phyloP scores from a whole-genome alignment of 2,888 invertebrate species.

The Mythimna pallens region DNA sequence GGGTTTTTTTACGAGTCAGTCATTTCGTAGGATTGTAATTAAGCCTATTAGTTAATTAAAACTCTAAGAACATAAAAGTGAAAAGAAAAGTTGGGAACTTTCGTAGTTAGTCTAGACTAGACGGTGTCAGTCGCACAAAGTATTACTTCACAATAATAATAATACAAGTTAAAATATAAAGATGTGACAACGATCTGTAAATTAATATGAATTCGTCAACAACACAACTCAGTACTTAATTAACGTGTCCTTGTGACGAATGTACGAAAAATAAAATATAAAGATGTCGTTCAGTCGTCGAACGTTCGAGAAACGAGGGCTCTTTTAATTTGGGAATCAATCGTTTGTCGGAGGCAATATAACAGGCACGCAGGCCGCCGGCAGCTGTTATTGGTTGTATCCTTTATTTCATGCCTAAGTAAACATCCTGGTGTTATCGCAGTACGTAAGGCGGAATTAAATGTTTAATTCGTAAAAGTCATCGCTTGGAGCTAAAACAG shows the following conservation, averaged over 20 bases:
- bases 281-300: conserved; percentile 2
- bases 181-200: conserved; percentile 2
- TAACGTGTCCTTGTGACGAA: conserved; percentile 19
- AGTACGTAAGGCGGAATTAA: background rate
- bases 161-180: conserved; percentile 11
- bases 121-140: conserved; percentile 14
- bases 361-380: background rate
- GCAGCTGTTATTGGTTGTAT: background rate
- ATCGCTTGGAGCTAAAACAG: background rate
- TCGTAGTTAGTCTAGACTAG: conserved; percentile 23
- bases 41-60: conserved; percentile 28
- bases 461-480: background rate
- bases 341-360: conserved; percentile 15
- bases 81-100: conserved; percentile 28
- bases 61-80: conserved; percentile 20
- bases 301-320: conserved; percentile 23
- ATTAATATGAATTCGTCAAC: conserved; percentile 20
- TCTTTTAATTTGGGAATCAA: conserved; percentile 39
- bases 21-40: background rate
- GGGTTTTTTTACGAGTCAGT: conserved; percentile 12
- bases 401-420: conserved; percentile 7
- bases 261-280: conserved; percentile 6
- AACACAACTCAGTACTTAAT: conserved; percentile 21
- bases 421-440: conserved; percentile 1
- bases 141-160: background rate